Conservation (phyloP, 2,888 invertebrate genomes). For the Thyatira batis region DNA sequence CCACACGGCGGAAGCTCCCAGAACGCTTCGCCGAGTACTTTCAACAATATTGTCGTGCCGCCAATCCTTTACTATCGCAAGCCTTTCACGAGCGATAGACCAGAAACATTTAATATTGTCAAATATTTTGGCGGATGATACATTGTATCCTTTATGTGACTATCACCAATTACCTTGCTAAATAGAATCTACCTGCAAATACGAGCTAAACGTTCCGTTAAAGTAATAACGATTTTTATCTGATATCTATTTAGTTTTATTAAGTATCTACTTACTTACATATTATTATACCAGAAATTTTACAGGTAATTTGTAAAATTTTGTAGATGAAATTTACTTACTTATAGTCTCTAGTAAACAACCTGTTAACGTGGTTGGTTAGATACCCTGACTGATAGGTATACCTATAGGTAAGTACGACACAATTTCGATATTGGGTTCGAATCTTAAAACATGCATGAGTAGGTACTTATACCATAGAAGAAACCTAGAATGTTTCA, state of each 20-base stretch:
- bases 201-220: background rate
- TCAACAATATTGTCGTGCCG: constrained; percentile 47
- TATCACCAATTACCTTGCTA: constrained; percentile 34
- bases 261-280: no score
- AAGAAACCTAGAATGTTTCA: no score
- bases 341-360: no score
- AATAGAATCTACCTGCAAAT: constrained; percentile 15
- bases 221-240: background rate
- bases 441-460: no score
- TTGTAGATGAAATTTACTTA: no score
- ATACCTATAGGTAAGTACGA: no score
- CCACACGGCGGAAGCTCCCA: constrained; percentile 55
- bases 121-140: constrained; percentile 67
- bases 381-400: no score
- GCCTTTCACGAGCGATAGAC: constrained; percentile 71
- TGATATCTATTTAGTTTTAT: background rate
- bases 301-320: no score
- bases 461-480: no score
- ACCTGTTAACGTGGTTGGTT: no score
- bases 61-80: constrained; percentile 74
- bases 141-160: constrained; percentile 47
- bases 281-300: no score
- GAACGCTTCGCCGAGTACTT: constrained; percentile 52
- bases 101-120: constrained; percentile 69
- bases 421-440: no score